phyloP scores from a whole-genome alignment of 2,888 invertebrate species.

The Macrophya annulata region DNA sequence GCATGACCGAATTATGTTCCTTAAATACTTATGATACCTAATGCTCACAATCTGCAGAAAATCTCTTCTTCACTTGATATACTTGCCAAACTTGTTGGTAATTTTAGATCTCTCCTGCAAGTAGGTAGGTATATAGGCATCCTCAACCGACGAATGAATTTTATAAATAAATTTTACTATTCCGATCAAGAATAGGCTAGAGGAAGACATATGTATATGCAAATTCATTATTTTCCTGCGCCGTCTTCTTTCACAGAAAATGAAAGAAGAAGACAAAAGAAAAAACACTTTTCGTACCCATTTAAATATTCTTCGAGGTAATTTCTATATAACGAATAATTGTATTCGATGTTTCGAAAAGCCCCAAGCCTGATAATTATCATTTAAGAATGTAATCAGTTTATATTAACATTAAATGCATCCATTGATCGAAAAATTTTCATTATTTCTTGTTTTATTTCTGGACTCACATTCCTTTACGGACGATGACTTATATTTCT shows the following conservation, averaged over 20 bases:
- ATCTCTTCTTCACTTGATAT: conserved; percentile 12
- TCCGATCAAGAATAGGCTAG: not conserved
- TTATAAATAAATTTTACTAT: conserved; percentile 44
- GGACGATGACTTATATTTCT: conserved; percentile 24
- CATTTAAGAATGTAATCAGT: not conserved
- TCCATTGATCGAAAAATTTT: not conserved
- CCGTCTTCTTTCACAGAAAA: not conserved
- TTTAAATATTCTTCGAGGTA: not conserved
- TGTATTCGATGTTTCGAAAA: not conserved
- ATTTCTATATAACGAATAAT: not conserved
- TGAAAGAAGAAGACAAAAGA: not conserved
- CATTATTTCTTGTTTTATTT: conserved; percentile 15
- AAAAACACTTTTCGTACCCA: not conserved
- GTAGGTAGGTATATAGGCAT: not conserved
- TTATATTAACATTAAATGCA: too few relatives aligned
- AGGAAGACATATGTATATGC: not conserved
- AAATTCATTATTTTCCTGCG: not conserved
- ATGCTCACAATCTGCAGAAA: not conserved
- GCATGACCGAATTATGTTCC: not conserved
- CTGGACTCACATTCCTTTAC: not conserved
- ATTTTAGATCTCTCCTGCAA: conserved; percentile 62
- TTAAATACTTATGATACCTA: not conserved
- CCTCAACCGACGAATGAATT: conserved; percentile 56
- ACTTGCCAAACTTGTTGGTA: conserved; percentile 68
- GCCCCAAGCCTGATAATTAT: not conserved